phyloP scores from a whole-genome alignment of 1,140 invertebrate species.

The Macrostomum lignano region DNA sequence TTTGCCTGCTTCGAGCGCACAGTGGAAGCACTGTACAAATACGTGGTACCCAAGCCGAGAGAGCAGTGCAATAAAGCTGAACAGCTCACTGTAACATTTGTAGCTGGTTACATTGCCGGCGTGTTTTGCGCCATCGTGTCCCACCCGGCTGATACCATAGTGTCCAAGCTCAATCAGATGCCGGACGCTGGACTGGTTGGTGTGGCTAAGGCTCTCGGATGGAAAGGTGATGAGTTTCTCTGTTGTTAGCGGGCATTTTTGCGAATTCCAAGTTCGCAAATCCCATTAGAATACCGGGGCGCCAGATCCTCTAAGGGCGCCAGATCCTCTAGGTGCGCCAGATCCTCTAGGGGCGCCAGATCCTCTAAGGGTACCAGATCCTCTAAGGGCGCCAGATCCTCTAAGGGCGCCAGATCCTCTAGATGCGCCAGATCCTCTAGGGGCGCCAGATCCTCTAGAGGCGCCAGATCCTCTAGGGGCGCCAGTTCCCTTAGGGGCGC shows the following conservation, averaged over 20 bases:
- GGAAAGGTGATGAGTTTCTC: background rate
- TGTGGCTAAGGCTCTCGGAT: conserved; percentile 41
- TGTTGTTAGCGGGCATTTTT: background rate
- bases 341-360: too few species aligned
- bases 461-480: too few species aligned
- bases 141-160: conserved; percentile 91
- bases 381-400: too few species aligned
- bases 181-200: conserved; percentile 46
- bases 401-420: too few species aligned
- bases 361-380: too few species aligned
- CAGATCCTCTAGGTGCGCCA: too few species aligned
- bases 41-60: conserved; percentile 64
- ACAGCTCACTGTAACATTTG: conserved; percentile 56
- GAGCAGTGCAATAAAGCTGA: conserved; percentile 64
- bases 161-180: conserved; percentile 87
- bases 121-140: conserved; percentile 97
- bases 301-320: too few species aligned
- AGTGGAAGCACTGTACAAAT: conserved; percentile 65
- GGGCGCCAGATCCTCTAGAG: too few species aligned
- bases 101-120: conserved; percentile 46
- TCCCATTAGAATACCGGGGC: too few species aligned
- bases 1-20: conserved; percentile 98
- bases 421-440: too few species aligned
- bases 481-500: too few species aligned
- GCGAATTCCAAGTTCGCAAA: too few species aligned